These are phyloP conservation scores for Microcebus lehilahytsara DNA, from an alignment of 2,113 vertebrate species.

Conservation along the genomic window DNA sequence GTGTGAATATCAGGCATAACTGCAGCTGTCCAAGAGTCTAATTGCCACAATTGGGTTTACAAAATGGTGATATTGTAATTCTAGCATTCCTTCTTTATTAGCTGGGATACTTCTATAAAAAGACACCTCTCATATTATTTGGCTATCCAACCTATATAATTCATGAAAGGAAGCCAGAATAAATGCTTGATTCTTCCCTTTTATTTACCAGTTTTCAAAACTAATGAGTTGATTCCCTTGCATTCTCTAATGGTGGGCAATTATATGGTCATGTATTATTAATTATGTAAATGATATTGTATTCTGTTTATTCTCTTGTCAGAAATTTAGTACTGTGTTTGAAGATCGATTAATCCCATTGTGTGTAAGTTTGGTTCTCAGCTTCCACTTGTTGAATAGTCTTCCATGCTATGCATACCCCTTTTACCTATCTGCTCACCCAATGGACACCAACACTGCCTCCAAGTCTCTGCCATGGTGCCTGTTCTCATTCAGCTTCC, in stretches of 20 bases:
- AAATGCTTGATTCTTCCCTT: constrained; percentile 18
- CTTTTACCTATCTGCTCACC: background rate
- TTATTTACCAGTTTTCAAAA: background rate
- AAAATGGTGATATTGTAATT: background rate
- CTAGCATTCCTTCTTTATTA: background rate
- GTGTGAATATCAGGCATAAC: background rate
- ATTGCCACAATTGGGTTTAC: background rate
- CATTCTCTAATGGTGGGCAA: background rate
- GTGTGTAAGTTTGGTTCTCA: background rate
- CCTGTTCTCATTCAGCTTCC: background rate
- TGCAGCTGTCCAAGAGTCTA: background rate
- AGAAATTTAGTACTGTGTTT: background rate
- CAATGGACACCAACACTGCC: background rate
- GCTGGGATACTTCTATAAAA: background rate
- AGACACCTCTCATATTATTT: background rate
- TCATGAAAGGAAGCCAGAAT: background rate
- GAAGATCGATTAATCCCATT: background rate
- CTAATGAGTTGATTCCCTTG: background rate
- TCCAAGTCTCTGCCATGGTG: background rate
- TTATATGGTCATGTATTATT: background rate
- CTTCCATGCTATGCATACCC: background rate
- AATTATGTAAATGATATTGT: background rate
- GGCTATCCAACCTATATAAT: background rate
- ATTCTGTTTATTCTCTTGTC: background rate
- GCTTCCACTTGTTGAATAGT: background rate